Evolutionary conservation across 2,113 vertebrate genomes (phyloP), one percentile per base, ranked within the genome.

Genomic region (Larimichthys crocea): DNA sequence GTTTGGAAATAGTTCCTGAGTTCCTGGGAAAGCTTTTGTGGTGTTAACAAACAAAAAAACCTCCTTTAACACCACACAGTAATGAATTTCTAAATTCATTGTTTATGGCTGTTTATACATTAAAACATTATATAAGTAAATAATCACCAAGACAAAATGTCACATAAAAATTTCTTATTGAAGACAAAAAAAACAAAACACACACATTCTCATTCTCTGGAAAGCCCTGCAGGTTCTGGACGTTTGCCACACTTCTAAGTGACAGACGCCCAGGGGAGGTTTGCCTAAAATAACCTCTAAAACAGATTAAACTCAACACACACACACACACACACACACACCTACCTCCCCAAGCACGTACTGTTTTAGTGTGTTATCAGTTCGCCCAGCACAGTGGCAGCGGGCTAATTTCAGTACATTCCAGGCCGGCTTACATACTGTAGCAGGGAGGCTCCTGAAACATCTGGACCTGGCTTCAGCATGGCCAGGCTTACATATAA

Each of bases 401-500:
- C 20, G 48, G 56, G 64, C 74, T 81, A 70, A 84, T 75, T 88
- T 83, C 40, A 74, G 72, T 42, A 80, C 76, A 80, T 77, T 86
- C 83, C 67, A 79, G 61, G 17, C 14, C 1, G 14, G 53, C 48
- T 56, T 42, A 77, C 67, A 73, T 79, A 35, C 31, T 35, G 31
- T 35, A 67, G 65, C 71, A 65, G 68, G 79, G 60, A 76, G 62
- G 31, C 77, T 72, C 67, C 70, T 15, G 44, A 64, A 73, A 83
- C 86, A 88, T 88, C 86, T 80, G 83, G 86, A 76, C 40, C 66
- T 63, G 62, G 62, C 31, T 72, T 55, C 44, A 56, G 60, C 24
- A 60, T 11, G 53, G 10, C 10, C 57, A 42, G 3, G 44, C 29
- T 12, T 29, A 22, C 62, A 68, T 40, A 68, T 17, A 17, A 48